Base-by-base conservation (phyloP, 2,797 vertebrate genomes). In the Rhadinocentrus ornatus region DNA sequence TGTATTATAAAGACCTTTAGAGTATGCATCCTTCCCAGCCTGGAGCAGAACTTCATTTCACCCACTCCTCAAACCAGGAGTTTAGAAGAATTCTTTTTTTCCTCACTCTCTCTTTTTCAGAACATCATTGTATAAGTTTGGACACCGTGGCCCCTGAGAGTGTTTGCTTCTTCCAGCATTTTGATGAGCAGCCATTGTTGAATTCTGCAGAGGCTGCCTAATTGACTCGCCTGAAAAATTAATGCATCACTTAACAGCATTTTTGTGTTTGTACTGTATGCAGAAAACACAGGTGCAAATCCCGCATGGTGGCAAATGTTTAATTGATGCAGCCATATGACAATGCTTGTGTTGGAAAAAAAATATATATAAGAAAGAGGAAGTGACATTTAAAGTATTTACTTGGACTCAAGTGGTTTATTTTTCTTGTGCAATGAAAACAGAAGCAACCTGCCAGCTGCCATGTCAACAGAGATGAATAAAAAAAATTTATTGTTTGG, bases 161-260 rank as follows among this genome's bases (percentile, higher is more conserved):
- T n/a, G 78, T 83, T 84, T 90, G 85, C 89, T 89, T 88, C 86
- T 88, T 88, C 81, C 83, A 80, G 82, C 78, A 58, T 86, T 69
- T 62, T 88, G 84, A 92, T 84, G 88, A 94, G 87, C 85, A 88
- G 78, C 70, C 77, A 71, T 66, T 59, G 86, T 86, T 13, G 32
- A 77, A 90, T 84, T 76, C 83, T 84, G 82, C 83, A 84, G 92
- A 91, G 91, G 77, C 72, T 78, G 64, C 78, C 91, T 93, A 94
- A 93, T 90, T 92, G 88, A 88, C 84, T 91, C 78, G 68, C 72
- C 76, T 94, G 86, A 92, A 93, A 94, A 90, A 92, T 92, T 86
- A 84, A 94, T 93, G 91, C 69, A 73, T 80, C 89, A 79, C 89
- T 91, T 93, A 92, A 93, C 91, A 76, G 88, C 82, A 62, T 92